Percentiles rank a stretch among this genome's conserved stretches.
phyloP scores from a whole-genome alignment of 2,113 vertebrate genomes.

The Caracal caracal region DNA sequence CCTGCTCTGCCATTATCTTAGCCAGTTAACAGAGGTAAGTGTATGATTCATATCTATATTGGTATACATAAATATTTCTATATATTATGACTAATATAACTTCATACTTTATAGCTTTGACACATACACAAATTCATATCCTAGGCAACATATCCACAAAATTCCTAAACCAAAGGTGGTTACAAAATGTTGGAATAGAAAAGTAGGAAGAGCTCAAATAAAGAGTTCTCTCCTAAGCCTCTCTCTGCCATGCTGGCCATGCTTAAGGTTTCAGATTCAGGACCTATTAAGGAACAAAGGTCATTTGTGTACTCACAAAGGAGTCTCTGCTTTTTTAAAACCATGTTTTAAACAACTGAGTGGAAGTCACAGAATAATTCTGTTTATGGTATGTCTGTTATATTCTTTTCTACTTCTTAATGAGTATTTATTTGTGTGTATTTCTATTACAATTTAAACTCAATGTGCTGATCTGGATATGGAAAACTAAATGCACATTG shows the following conservation, averaged over 20 bases:
- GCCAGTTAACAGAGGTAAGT: neutral
- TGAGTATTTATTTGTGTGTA: neutral
- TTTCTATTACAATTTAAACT: neutral
- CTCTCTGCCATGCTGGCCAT: neutral
- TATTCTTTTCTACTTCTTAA: neutral
- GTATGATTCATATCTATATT: neutral
- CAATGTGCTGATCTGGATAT: neutral
- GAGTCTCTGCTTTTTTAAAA: neutral
- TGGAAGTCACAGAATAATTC: neutral
- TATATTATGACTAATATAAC: neutral
- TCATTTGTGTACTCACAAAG: neutral
- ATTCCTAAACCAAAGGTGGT: neutral
- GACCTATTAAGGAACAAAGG: neutral
- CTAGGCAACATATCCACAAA: neutral
- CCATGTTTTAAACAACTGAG: neutral
- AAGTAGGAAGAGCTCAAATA: neutral
- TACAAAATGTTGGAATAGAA: neutral
- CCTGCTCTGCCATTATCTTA: neutral
- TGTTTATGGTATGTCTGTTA: neutral
- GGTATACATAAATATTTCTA: neutral
- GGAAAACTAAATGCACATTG: neutral
- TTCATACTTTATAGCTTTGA: neutral
- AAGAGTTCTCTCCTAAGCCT: neutral
- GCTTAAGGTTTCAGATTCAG: neutral
- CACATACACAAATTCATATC: neutral